Conservation (phyloP, 2,888 invertebrate species). For the Phalera bucephala region DNA sequence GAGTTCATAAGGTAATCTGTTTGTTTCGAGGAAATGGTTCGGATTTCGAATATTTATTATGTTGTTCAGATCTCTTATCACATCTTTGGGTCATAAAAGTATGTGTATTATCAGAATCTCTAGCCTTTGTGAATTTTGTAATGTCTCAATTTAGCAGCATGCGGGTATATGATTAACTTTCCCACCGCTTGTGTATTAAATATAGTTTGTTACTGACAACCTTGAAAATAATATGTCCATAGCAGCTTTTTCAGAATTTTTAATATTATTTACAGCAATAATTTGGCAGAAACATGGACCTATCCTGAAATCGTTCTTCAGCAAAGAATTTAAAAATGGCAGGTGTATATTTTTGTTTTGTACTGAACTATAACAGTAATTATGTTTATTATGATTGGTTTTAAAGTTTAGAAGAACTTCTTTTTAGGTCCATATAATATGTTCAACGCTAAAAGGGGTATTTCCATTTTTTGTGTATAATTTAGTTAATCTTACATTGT, state of each 20-base stretch:
- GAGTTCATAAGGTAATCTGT: too few species aligned
- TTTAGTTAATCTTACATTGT: constrained; percentile 32
- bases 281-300: constrained; percentile 9
- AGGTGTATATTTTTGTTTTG: not conserved
- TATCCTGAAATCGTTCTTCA: constrained; percentile 15
- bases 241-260: constrained; percentile 36
- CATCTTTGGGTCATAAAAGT: too few species aligned
- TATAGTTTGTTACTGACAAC: constrained; percentile 35
- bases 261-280: constrained; percentile 4
- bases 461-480: constrained; percentile 12
- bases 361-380: too few species aligned
- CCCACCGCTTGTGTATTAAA: constrained; percentile 74
- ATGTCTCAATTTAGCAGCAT: constrained; percentile 60
- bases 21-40: too few species aligned
- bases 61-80: too few species aligned
- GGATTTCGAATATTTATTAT: too few species aligned
- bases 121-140: too few species aligned
- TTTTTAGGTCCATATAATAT: constrained; percentile 19
- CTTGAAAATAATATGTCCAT: constrained; percentile 42
- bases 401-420: constrained; percentile 5
- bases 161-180: constrained; percentile 66
- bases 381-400: too few species aligned
- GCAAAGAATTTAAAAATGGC: not conserved
- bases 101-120: too few species aligned
- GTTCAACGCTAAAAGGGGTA: constrained; percentile 5